phyloP scores from a whole-genome alignment of 1,140 invertebrate genomes.

The Sitophilus oryzae region DNA sequence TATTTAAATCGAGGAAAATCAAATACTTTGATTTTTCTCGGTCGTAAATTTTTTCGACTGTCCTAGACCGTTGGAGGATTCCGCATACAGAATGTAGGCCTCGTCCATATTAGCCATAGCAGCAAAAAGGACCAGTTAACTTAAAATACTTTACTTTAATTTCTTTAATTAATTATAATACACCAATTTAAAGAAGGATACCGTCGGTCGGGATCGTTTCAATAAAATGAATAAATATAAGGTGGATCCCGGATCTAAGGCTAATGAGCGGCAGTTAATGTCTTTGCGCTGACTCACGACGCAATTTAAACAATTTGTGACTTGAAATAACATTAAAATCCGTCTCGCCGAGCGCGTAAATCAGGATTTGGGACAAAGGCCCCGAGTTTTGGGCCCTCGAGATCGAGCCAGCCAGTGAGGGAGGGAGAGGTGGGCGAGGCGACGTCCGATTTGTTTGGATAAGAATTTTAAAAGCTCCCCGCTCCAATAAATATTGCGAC shows the following conservation, averaged over 20 bases:
- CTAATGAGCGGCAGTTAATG: conserved; percentile 50
- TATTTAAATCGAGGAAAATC: too few relatives aligned
- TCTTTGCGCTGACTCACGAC: conserved; percentile 47
- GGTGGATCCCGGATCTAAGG: conserved; percentile 41
- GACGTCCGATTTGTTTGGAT: neutral
- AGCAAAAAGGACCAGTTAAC: neutral
- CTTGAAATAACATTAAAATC: conserved; percentile 52
- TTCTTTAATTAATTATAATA: neutral
- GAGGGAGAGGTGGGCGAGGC: neutral
- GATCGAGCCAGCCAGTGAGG: neutral
- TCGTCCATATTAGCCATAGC: too few relatives aligned
- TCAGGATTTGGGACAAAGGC: conserved; percentile 42
- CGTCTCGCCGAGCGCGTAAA: conserved; percentile 45
- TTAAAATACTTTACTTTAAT: neutral
- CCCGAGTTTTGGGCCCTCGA: conserved; percentile 41
- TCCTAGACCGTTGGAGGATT: too few relatives aligned
- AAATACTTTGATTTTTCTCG: too few relatives aligned
- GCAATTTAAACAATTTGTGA: conserved; percentile 53
- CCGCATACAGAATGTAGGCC: too few relatives aligned
- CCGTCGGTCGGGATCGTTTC: conserved; percentile 39
- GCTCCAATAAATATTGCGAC: conserved; percentile 16
- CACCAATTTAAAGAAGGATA: conserved; percentile 17
- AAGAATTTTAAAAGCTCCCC: neutral
- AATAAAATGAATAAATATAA: conserved; percentile 46
- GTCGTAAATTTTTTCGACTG: too few relatives aligned